Conservation (phyloP, 37 sponge, comb jelly and placozoan species). For the Sycon ciliatum region DNA sequence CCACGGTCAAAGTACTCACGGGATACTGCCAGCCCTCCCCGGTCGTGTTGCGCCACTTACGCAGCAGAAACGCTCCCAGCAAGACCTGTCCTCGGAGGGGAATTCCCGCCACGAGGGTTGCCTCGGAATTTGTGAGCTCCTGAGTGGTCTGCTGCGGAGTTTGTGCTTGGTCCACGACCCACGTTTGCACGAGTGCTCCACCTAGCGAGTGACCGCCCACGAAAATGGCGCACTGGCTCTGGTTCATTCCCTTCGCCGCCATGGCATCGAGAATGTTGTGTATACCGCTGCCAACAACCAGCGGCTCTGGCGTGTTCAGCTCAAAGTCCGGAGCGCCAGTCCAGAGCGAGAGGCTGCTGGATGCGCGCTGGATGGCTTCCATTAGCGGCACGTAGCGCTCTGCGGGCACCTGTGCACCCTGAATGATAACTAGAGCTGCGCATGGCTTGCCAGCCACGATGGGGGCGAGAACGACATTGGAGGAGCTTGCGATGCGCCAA, state of each 20-base stretch:
- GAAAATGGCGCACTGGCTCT: constrained; percentile 16
- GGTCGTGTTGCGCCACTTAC: constrained; percentile 34
- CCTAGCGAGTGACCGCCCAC: constrained; percentile 66
- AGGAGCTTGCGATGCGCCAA: no score
- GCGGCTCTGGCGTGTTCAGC: constrained; percentile 43
- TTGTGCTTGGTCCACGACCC: constrained; percentile 24
- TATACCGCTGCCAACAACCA: constrained; percentile 35
- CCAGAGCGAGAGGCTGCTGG: constrained; percentile 47
- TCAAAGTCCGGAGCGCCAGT: constrained; percentile 54
- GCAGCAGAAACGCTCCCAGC: constrained; percentile 41
- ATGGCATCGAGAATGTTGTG: constrained; percentile 33
- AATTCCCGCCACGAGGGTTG: no score
- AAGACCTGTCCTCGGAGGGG: constrained; percentile 48
- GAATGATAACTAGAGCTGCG: constrained; percentile 40
- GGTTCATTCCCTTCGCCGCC: constrained; percentile 41
- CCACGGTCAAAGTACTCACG: constrained; percentile 52
- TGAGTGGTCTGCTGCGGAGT: neutral
- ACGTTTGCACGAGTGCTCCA: constrained; percentile 52
- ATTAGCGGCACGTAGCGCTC: constrained; percentile 48
- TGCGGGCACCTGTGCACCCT: constrained; percentile 46
- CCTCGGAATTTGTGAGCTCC: neutral
- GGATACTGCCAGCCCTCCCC: no score
- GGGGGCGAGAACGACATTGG: no score
- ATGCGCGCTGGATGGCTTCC: constrained; percentile 32
- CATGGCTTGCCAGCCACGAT: no score